phyloP scores from a whole-genome alignment of 2,113 vertebrate species.

The Urocolius indicus region DNA sequence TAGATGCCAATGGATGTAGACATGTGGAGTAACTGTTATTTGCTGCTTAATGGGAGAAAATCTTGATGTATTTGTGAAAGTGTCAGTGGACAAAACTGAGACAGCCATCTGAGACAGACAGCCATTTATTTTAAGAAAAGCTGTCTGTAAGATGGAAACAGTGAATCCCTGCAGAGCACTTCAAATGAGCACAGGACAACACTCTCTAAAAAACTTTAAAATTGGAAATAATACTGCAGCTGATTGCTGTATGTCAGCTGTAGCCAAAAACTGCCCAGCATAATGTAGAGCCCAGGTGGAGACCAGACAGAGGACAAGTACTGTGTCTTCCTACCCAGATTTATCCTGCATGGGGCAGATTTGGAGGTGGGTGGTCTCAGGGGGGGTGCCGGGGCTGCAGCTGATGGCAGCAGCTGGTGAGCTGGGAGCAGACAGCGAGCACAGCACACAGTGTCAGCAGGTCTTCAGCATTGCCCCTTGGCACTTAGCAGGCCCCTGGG shows the following conservation, averaged over 20 bases:
- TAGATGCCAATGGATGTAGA: background rate
- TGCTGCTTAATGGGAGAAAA: background rate
- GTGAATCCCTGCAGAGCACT: background rate
- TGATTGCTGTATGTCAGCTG: background rate
- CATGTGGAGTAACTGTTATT: background rate
- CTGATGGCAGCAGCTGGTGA: background rate
- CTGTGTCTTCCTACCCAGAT: background rate
- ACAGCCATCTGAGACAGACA: background rate
- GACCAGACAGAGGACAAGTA: background rate
- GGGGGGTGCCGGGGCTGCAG: background rate
- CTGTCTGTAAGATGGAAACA: background rate
- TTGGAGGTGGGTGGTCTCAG: background rate
- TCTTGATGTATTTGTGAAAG: background rate
- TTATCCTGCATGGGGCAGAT: background rate
- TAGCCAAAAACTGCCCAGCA: background rate
- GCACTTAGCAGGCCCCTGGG: background rate
- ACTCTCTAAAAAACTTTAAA: background rate
- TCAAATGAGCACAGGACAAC: background rate
- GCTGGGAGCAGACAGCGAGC: background rate
- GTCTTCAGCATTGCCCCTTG: background rate
- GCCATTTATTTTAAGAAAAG: background rate
- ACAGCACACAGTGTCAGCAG: background rate
- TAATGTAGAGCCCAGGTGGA: background rate
- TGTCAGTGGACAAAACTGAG: background rate
- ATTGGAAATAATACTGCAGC: background rate